A percentile compares a stretch with the other conserved stretches of the same genome.
phyloP scores from a whole-genome alignment of 1,140 invertebrate species.

The Paralvinella palmiformis region DNA sequence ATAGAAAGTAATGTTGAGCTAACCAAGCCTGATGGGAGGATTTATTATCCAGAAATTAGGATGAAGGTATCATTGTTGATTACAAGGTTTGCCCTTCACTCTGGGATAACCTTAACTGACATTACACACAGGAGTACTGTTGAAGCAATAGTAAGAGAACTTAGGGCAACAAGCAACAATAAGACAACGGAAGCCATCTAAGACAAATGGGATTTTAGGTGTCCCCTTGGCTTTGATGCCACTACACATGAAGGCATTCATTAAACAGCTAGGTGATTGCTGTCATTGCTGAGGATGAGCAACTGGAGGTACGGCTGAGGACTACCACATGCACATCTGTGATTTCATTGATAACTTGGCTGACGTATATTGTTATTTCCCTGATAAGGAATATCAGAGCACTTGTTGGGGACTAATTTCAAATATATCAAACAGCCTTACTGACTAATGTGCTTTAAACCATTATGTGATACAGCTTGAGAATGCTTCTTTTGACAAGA shows the following conservation, averaged over 20 bases:
- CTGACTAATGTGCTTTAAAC: background rate
- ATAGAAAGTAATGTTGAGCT: no score
- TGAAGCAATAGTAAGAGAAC: constrained; percentile 1
- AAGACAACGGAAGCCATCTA: background rate
- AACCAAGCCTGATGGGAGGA: no score
- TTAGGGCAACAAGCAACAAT: background rate
- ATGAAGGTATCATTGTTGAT: no score
- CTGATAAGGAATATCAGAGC: no score
- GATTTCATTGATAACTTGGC: no score
- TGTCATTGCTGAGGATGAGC: background rate
- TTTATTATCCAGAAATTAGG: no score
- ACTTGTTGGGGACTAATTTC: background rate
- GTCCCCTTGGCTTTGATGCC: background rate
- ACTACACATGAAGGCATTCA: background rate
- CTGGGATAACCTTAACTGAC: background rate
- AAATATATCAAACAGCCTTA: background rate
- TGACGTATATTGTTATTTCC: no score
- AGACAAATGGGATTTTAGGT: background rate
- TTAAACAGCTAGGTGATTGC: background rate
- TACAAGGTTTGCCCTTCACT: background rate
- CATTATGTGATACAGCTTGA: background rate
- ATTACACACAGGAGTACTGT: background rate
- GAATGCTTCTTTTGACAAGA: background rate
- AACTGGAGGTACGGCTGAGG: background rate
- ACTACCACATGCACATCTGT: background rate